Evolutionary conservation across 2,888 invertebrate genomes (phyloP), one percentile per base, ranked within the genome.

Genomic region (Cylindroiulus punctatus): DNA sequence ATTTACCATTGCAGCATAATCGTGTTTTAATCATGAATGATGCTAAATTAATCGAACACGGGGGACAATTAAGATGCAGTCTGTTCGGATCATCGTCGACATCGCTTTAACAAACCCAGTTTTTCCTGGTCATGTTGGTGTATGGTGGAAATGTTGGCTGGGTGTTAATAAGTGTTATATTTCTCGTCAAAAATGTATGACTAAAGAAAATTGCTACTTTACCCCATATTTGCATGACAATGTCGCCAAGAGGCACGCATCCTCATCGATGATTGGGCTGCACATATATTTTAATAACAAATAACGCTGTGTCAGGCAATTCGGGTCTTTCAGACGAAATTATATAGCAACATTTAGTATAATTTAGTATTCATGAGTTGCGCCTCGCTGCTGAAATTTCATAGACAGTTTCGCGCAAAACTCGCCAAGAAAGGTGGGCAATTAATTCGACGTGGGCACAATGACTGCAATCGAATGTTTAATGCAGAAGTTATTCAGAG

Each of bases 361-460:
- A 57, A 57, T 57, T 57, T 57, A n/a, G 52, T n/a, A 57, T 57
- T 57, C 52, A 57, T 57, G 52, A 57, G 52, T 57, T 57, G 52
- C 52, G 52, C 52, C 52, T 57, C 52, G 7, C n/a, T 57, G n/a
- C n/a, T n/a, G 19, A 57, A 57, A 57, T 57, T 57, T 57, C 52
- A 57, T 57, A 57, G 52, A 57, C 52, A 57, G n/a, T 57, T 57
- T 57, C n/a, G 19, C 19, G 52, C 52, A 57, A 57, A 57, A n/a
- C 19, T 12, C n/a, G 17, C 52, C 17, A 57, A 57, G 14, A 57
- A 57, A 57, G 52, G 52, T 57, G 52, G 52, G 52, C 52, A 57
- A 57, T 57, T 57, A 57, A 57, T 19, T 57, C 52, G 52, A 57
- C 17, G 52, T 3, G n/a, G 17, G 52, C n/a, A 17, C 52, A 57